Base-by-base conservation (phyloP, 2,888 invertebrate species). In the Chrysotoxum bicinctum region DNA sequence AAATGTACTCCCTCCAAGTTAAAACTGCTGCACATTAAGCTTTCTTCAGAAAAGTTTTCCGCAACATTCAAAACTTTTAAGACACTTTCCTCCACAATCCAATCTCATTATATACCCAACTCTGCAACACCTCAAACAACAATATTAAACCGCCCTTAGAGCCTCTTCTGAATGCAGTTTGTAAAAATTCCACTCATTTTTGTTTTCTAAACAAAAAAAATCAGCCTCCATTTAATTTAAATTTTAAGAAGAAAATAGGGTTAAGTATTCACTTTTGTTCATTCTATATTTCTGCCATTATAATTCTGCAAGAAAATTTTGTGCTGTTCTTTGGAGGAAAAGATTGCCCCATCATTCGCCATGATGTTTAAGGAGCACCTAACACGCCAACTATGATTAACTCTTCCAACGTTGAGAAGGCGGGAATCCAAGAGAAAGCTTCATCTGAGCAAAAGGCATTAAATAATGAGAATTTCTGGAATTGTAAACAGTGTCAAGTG, bases 401-500 rank as follows among this genome's bases (percentile, higher is more conserved):
- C 50, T 68, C 30, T 10, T 30, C n/a, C 16, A 50, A 32, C 26
- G 10, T 43, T 12, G 45, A 62, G 32, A 43, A 45, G 35, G 30
- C 37, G 8, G 14, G 21, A 37, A 12, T 62, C 26, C 8, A 40
- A 19, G 45, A 37, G 32, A 35, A 75, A 26, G 64, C 66, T 56
- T 50, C 30, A 21, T 16, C 19, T 35, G 21, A 52, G 43, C 12
- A 30, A 76, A n/a, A 60, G 21, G 30, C 54, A 54, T 35, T 19
- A 48, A 56, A 70, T 43, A 60, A 77, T 70, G 30, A 3, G 3
- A 48, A 62, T 60, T 77, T 37, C 72, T 21, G 19, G 58, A 56
- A 72, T 64, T 56, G 72, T 78, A 40, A 78, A 78, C 64, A 78
- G 64, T 78, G 78, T 78, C 78, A 78, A 78, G 78, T 72, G 69